These are phyloP conservation scores for Conus betulinus DNA, from an alignment of 1,140 invertebrate species.

Conservation along the genomic window DNA sequence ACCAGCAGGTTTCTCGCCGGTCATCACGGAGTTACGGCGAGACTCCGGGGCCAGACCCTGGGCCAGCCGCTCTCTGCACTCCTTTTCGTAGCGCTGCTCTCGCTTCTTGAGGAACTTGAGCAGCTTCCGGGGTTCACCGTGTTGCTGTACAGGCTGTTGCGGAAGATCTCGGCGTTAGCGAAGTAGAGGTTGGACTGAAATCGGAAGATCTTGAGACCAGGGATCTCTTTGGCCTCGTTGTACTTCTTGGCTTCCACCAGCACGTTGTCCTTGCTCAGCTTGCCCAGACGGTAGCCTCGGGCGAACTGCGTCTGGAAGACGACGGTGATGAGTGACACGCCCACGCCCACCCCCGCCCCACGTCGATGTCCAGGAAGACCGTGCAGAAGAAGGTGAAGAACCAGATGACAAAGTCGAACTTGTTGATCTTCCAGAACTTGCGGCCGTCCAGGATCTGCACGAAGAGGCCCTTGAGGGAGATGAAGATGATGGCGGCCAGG, in stretches of 20 bases:
- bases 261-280: constrained; percentile 37
- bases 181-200: constrained; percentile 77
- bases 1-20: constrained; percentile 36
- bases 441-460: constrained; percentile 67
- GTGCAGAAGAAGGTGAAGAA: constrained; percentile 68
- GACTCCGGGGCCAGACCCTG: constrained; percentile 37
- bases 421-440: constrained; percentile 70
- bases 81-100: constrained; percentile 48
- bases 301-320: constrained; percentile 71
- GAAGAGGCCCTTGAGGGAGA: constrained; percentile 69
- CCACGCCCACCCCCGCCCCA: constrained; percentile 70
- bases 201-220: constrained; percentile 75
- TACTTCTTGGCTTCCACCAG: constrained; percentile 52
- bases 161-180: constrained; percentile 77
- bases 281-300: constrained; percentile 63
- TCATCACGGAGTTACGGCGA: constrained; percentile 42
- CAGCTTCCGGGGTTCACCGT: constrained; percentile 66
- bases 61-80: constrained; percentile 40
- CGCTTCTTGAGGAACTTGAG: constrained; percentile 69
- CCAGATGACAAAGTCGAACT: constrained; percentile 73
- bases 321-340: constrained; percentile 67
- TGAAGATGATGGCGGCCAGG: constrained; percentile 71
- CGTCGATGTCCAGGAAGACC: constrained; percentile 70
- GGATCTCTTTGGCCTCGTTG: constrained; percentile 50
- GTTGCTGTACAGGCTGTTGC: constrained; percentile 62